A percentile compares a stretch with the other conserved stretches of the same genome.
Evolutionary conservation across 2,888 invertebrate species (phyloP).

Genomic region (Plagodis dolabraria): DNA sequence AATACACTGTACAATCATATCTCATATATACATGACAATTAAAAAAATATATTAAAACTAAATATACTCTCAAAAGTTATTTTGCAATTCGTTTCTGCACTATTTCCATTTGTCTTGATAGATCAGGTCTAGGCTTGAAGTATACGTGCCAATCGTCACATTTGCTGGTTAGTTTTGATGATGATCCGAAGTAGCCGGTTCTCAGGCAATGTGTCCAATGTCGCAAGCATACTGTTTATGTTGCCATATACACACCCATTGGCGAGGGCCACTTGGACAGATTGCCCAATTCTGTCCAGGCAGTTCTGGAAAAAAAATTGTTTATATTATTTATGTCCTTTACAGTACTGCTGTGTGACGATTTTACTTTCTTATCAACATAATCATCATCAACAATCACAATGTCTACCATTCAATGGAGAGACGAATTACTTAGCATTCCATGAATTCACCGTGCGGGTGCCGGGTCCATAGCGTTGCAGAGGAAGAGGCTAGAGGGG

Average conservation of each 20-base stretch:
- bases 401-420: too few relatives aligned
- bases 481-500: too few relatives aligned
- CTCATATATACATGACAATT: too few relatives aligned
- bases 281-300: slow-evolving; percentile 92
- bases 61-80: too few relatives aligned
- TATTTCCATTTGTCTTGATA: background rate
- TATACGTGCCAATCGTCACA: slow-evolving; percentile 52
- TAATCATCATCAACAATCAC: background rate
- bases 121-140: background rate
- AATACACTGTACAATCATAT: too few relatives aligned
- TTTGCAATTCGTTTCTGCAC: background rate
- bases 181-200: slow-evolving; percentile 87
- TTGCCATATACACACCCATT: slow-evolving; percentile 93
- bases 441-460: too few relatives aligned
- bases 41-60: too few relatives aligned
- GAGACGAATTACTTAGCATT: too few relatives aligned
- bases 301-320: slow-evolving; percentile 77
- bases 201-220: slow-evolving; percentile 86
- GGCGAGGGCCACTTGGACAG: slow-evolving; percentile 91
- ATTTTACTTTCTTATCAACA: too few relatives aligned
- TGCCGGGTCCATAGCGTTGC: too few relatives aligned
- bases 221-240: slow-evolving; percentile 87
- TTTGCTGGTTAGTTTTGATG: slow-evolving; percentile 85
- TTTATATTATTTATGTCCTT: background rate
- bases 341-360: too few relatives aligned